Percentiles rank a stretch among this genome's conserved stretches.
Conservation (phyloP, 2,888 invertebrate species). For the Drosophila peninsularis region DNA sequence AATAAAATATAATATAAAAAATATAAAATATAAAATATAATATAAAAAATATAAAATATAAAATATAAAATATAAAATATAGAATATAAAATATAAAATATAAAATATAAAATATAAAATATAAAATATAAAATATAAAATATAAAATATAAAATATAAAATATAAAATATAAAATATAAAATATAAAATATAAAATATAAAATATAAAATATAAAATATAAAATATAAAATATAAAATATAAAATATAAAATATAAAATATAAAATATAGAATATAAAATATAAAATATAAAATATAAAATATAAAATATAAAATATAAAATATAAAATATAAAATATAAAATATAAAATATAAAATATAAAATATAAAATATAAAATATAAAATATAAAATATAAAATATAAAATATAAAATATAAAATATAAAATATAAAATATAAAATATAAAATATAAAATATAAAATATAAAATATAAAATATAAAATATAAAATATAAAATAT, state of each 20-base stretch:
- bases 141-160: neutral
- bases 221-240: neutral
- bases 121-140: too few relatives aligned
- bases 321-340: neutral
- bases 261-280: neutral
- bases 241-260: neutral
- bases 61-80: too few relatives aligned
- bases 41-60: too few relatives aligned
- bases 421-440: neutral
- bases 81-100: too few relatives aligned
- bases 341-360: neutral
- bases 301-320: neutral
- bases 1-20: too few relatives aligned
- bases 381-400: neutral
- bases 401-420: too few relatives aligned
- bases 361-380: neutral
- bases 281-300: neutral
- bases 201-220: neutral
- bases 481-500: too few relatives aligned
- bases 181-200: neutral
- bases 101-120: too few relatives aligned
- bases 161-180: neutral
- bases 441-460: neutral
- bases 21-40: too few relatives aligned
- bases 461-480: neutral